phyloP scores from a whole-genome alignment of 1,140 invertebrate species.

The Condylostylus longicornis region DNA sequence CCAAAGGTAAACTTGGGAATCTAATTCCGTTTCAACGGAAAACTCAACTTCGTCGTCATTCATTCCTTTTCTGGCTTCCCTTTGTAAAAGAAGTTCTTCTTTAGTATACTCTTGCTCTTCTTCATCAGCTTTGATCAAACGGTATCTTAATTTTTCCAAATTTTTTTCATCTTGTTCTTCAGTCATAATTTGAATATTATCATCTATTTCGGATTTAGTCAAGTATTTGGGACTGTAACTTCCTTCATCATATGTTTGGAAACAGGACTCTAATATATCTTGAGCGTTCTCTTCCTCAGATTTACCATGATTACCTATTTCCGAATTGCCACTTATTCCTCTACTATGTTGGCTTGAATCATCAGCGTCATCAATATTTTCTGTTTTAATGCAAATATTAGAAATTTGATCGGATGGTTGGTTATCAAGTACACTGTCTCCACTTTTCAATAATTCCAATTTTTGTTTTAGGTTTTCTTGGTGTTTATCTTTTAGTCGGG shows the following conservation, averaged over 20 bases:
- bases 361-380: conserved; percentile 4
- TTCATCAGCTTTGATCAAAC: conserved; percentile 34
- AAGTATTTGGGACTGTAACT: conserved; percentile 73
- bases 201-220: conserved; percentile 52
- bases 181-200: conserved; percentile 63
- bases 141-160: conserved; percentile 53
- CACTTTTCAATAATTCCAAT: conserved; percentile 75
- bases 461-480: conserved; percentile 82
- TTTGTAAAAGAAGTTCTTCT: conserved; percentile 47
- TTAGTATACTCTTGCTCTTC: conserved; percentile 26
- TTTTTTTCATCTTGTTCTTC: conserved; percentile 53
- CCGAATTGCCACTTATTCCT: conserved; percentile 7
- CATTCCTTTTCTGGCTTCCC: conserved; percentile 81
- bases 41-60: conserved; percentile 79
- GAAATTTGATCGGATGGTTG: conserved; percentile 18
- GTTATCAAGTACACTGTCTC: conserved; percentile 50
- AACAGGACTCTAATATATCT: conserved; percentile 42
- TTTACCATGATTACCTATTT: neutral
- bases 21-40: conserved; percentile 75
- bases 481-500: conserved; percentile 79
- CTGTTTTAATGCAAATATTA: conserved; percentile 11
- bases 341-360: conserved; percentile 3
- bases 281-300: conserved; percentile 31
- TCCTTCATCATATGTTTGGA: conserved; percentile 59
- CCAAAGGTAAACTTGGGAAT: conserved; percentile 85